Conservation (phyloP, 1,140 invertebrate genomes). For the Saccostrea glomerata region DNA sequence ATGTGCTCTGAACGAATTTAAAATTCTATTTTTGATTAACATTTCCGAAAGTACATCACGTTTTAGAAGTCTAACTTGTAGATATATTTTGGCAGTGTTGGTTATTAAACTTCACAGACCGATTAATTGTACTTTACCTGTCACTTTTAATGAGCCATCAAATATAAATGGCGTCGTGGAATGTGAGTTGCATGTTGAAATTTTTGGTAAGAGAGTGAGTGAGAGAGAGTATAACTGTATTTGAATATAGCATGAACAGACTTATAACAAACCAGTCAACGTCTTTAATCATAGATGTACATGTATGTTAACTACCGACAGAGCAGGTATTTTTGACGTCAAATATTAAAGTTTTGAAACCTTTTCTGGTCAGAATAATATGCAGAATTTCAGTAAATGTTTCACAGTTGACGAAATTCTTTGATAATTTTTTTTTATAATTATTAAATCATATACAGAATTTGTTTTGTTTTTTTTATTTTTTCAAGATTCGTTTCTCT, state of each 20-base stretch:
- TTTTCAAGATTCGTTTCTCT: too few relatives aligned
- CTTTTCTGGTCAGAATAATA: too few relatives aligned
- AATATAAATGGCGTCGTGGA: not conserved
- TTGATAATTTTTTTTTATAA: too few relatives aligned
- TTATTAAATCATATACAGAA: too few relatives aligned
- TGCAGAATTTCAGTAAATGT: too few relatives aligned
- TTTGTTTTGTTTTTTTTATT: too few relatives aligned
- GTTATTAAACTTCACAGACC: conserved; percentile 10
- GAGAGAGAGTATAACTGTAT: not conserved
- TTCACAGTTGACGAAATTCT: too few relatives aligned
- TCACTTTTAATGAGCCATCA: conserved; percentile 19
- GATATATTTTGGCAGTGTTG: conserved; percentile 10
- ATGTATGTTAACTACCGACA: too few relatives aligned
- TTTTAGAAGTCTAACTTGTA: not conserved
- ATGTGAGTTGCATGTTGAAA: not conserved
- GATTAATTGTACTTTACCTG: conserved; percentile 34
- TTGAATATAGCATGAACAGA: not conserved
- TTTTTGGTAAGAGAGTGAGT: not conserved
- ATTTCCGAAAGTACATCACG: not conserved
- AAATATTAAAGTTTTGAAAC: too few relatives aligned
- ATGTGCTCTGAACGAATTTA: not conserved
- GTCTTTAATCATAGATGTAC: too few relatives aligned
- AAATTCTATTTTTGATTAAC: not conserved
- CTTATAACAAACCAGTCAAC: too few relatives aligned
- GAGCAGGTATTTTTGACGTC: too few relatives aligned